A percentile compares a stretch with the other conserved stretches of the same genome.
These are phyloP conservation scores for Agrilus mali DNA, from an alignment of 2,888 invertebrate species.

Conservation along the genomic window DNA sequence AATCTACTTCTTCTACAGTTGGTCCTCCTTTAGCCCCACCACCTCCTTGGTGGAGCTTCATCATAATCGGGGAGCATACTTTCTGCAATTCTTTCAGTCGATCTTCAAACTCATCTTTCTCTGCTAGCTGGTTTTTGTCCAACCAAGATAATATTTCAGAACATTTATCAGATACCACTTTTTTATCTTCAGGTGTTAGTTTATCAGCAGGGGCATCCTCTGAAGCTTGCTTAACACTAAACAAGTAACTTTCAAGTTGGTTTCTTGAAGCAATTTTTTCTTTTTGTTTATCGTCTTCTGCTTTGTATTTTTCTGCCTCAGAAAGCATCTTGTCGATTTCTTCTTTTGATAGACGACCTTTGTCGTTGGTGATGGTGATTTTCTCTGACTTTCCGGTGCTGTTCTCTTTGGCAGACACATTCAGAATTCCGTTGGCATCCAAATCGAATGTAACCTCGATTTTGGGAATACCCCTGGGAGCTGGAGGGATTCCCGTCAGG, in stretches of 20 bases:
- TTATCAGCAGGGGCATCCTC: conserved; percentile 52
- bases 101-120: conserved; percentile 64
- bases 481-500: conserved; percentile 71
- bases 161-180: conserved; percentile 54
- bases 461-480: conserved; percentile 69
- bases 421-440: conserved; percentile 80
- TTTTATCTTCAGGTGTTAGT: conserved; percentile 58
- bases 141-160: conserved; percentile 64
- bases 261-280: conserved; percentile 61
- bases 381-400: conserved; percentile 69
- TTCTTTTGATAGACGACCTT: conserved; percentile 70
- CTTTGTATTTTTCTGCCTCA: conserved; percentile 67
- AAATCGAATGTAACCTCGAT: conserved; percentile 73
- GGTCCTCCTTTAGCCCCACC: conserved; percentile 30
- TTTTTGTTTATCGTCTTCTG: conserved; percentile 59
- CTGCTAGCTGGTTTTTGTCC: conserved; percentile 65
- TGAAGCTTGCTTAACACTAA: conserved; percentile 53
- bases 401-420: conserved; percentile 64
- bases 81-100: conserved; percentile 63
- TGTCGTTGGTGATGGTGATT: conserved; percentile 80
- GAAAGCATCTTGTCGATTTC: conserved; percentile 77
- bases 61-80: conserved; percentile 67
- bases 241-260: conserved; percentile 64
- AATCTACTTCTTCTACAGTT: conserved; percentile 62
- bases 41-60: conserved; percentile 60